Conservation (phyloP, 2,797 vertebrate genomes). For the Cyclura pinguis region DNA sequence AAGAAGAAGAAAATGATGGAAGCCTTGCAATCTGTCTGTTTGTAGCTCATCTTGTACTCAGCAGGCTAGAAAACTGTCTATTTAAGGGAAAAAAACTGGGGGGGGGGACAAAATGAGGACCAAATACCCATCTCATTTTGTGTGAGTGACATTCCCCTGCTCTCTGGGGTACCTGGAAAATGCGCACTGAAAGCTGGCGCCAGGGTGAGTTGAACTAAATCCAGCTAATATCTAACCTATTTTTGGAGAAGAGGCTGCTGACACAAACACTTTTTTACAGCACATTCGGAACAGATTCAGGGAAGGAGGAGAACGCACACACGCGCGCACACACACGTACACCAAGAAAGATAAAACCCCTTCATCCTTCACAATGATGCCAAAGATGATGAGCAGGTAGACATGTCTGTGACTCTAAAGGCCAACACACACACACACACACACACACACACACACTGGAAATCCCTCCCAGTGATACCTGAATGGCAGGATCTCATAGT, state of each 20-base stretch:
- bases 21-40: background rate
- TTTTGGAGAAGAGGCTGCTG: background rate
- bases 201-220: background rate
- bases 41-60: background rate
- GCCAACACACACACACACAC: no score
- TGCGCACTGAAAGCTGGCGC: background rate
- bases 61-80: background rate
- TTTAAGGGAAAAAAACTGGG: background rate
- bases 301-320: background rate
- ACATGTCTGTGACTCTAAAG: background rate
- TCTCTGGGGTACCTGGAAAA: background rate
- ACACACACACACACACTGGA: background rate
- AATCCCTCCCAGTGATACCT: background rate
- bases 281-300: background rate
- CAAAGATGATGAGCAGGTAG: no score
- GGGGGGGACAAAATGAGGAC: no score
- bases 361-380: background rate
- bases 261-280: background rate
- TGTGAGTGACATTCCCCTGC: background rate
- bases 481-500: background rate
- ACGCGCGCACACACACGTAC: fast-evolving
- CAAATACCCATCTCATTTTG: background rate
- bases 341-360: background rate
- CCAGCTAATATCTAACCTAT: constrained; percentile 11
- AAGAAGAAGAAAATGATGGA: no score